Evolutionary conservation across 2,888 invertebrate genomes (phyloP).

Genomic region (Apoda limacodes): DNA sequence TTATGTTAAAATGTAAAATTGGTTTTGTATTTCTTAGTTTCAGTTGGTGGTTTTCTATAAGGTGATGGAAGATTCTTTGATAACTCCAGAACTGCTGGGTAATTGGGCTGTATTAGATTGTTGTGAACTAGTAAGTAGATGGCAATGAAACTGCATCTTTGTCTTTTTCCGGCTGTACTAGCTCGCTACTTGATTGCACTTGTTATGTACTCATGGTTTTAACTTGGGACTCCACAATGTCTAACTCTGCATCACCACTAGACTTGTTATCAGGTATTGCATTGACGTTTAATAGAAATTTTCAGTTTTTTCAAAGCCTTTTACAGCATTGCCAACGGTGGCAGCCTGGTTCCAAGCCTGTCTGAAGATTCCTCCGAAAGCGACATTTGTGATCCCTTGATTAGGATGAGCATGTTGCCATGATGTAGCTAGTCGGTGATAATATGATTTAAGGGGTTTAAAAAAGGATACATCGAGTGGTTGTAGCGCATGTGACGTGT

Average conservation of each 20-base stretch:
- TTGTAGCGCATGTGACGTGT: slow-evolving; percentile 5
- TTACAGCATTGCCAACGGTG: slow-evolving; percentile 10
- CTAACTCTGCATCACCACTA: slow-evolving; percentile 4
- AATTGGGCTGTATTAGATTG: too few relatives aligned
- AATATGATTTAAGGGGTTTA: slow-evolving; percentile 4
- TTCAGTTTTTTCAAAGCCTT: slow-evolving; percentile 11
- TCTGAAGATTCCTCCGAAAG: slow-evolving; percentile 6
- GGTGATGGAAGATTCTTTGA: too few relatives aligned
- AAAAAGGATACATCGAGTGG: slow-evolving; percentile 5
- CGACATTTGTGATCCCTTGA: too few relatives aligned
- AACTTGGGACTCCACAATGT: slow-evolving; percentile 1
- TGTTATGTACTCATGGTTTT: too few relatives aligned
- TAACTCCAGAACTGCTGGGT: too few relatives aligned
- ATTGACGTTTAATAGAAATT: slow-evolving; percentile 8
- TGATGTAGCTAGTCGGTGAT: too few relatives aligned
- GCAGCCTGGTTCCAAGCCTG: too few relatives aligned
- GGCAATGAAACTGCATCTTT: too few relatives aligned
- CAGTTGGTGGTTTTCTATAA: too few relatives aligned
- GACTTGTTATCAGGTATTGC: slow-evolving; percentile 7
- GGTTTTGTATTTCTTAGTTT: slow-evolving; percentile 10
- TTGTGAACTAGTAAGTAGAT: neutral
- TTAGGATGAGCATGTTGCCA: too few relatives aligned
- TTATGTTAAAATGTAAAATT: slow-evolving; percentile 10
- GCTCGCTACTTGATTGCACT: too few relatives aligned
- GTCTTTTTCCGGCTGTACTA: too few relatives aligned